Evolutionary conservation across 1,140 invertebrate species (phyloP).

Genomic region (Babylonia areolata): DNA sequence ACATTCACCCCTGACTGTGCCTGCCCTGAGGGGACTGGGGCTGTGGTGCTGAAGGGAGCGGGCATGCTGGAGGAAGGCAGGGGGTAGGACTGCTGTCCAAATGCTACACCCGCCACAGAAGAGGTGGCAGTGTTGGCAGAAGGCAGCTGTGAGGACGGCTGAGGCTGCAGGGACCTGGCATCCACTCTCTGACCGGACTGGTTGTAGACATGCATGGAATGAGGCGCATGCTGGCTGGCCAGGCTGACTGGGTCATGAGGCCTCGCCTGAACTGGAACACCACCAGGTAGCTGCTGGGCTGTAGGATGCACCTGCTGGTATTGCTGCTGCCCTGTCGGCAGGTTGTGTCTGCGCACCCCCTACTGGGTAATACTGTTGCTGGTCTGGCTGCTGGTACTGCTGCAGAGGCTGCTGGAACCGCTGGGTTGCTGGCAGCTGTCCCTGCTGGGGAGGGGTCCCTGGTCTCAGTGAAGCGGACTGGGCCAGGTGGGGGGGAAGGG

Average conservation of each 20-base stretch:
- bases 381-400: slow-evolving; percentile 41
- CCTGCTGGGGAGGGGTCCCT: background rate
- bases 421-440: background rate
- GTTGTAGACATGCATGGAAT: background rate
- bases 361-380: slow-evolving; percentile 42
- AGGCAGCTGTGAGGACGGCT: slow-evolving; percentile 1
- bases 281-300: background rate
- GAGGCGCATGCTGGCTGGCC: background rate
- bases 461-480: background rate
- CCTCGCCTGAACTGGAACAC: background rate
- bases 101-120: background rate
- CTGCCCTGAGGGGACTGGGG: background rate
- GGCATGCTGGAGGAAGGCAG: background rate
- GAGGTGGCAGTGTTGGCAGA: background rate
- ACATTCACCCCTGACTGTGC: background rate
- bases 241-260: background rate
- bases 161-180: background rate
- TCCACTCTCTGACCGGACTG: background rate
- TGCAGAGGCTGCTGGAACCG: background rate
- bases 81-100: slow-evolving; percentile 7
- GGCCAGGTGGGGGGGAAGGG: background rate
- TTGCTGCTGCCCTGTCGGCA: background rate
- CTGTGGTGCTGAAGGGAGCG: background rate
- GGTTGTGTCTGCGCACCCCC: background rate
- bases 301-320: background rate